Evolutionary conservation across 2,888 invertebrate genomes (phyloP), one percentile per base, ranked within the genome.

Genomic region (Leuctra nigra): DNA sequence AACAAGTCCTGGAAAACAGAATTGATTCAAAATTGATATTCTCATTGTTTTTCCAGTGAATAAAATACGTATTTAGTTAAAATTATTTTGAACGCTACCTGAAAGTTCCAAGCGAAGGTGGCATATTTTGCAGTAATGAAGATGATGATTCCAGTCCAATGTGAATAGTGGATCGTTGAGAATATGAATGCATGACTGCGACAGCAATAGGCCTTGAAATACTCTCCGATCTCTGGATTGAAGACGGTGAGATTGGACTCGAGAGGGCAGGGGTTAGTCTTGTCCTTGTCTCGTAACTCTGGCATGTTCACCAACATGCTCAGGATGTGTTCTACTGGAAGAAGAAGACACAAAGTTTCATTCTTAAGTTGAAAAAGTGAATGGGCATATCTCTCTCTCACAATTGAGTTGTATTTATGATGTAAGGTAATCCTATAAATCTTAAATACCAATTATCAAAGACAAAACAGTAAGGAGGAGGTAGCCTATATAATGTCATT

Each of bases 111-210:
- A 4, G 48, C 54, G 56, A 62, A 62, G 1, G 61, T 61, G 13
- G 61, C 61, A 3, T 60, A 44, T 16, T 56, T 53, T 29, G 56
- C 58, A 29, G 25, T 29, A 13, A 60, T 24, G 18, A 58, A 53
- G 2, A 60, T 44, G 11, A 66, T 67, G 6, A 65, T 71, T 38
- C 73, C 83, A 6, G 73, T 72, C 39, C 69, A 61, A 14, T 55
- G 59, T 53, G 72, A 73, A 53, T 69, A 75, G 1, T 44, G 44
- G 2, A 59, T 23, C 1, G 54, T 58, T 7, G 58, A 62, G 2
- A 71, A 59, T 22, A 72, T 65, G 57, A 72, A 72, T 2, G 56
- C 56, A 58, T 72, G 72, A 2, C 70, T 69, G 2, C 59, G 61
- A 2, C 57, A 33, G n/a, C 62, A 61, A 54, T 72, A 72, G 16